Percentiles rank a stretch among this genome's conserved stretches.
phyloP scores from a whole-genome alignment of 2,113 vertebrate genomes.

The Corydoras sp. region DNA sequence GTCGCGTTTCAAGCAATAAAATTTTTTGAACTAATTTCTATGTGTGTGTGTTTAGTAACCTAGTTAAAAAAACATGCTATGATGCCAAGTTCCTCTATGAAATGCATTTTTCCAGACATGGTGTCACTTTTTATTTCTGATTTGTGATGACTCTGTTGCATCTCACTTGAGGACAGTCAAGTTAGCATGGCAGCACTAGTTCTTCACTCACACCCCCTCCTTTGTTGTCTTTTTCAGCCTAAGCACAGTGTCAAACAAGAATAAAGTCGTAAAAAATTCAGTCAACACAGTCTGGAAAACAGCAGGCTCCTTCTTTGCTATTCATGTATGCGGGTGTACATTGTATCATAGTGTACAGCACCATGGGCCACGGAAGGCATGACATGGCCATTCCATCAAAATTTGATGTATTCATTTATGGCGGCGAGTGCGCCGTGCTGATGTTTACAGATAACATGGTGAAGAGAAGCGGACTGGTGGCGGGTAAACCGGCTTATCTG shows the following conservation, averaged over 20 bases:
- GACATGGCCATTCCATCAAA: slow-evolving; percentile 59
- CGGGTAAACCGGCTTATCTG: too few relatives aligned
- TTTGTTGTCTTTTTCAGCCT: slow-evolving; percentile 28
- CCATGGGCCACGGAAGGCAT: slow-evolving; percentile 46
- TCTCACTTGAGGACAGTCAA: neutral
- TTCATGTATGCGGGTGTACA: slow-evolving; percentile 69
- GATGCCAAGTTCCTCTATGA: too few relatives aligned
- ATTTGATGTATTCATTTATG: slow-evolving; percentile 65
- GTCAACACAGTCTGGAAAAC: slow-evolving; percentile 54
- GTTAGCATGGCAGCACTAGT: neutral
- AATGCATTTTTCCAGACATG: neutral
- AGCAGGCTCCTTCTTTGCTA: slow-evolving; percentile 56
- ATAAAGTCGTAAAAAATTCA: slow-evolving; percentile 66
- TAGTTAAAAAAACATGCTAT: too few relatives aligned
- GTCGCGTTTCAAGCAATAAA: slow-evolving; percentile 32
- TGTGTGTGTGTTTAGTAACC: too few relatives aligned
- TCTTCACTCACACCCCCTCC: neutral
- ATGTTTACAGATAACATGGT: too few relatives aligned
- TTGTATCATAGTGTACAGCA: slow-evolving; percentile 57
- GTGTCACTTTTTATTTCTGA: too few relatives aligned
- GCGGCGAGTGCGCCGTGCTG: slow-evolving; percentile 46
- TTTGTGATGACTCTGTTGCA: too few relatives aligned
- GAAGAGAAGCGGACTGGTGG: too few relatives aligned
- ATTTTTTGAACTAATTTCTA: neutral
- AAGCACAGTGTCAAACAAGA: slow-evolving; percentile 56